Percentiles rank a stretch among this genome's conserved stretches.
These are phyloP conservation scores for Gambusia affinis DNA, from an alignment of 2,113 vertebrate genomes.

Conservation along the genomic window DNA sequence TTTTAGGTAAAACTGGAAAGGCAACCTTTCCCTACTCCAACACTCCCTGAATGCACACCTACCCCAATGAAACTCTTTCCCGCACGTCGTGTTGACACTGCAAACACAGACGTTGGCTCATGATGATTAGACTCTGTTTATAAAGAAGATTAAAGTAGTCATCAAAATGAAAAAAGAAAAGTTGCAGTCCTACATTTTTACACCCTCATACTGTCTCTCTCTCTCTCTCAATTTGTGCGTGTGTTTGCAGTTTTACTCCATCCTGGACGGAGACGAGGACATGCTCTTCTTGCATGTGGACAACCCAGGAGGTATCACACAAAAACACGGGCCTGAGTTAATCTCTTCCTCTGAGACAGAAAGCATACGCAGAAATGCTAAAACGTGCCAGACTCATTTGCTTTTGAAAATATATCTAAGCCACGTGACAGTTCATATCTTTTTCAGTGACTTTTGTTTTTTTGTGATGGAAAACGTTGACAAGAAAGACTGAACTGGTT, in stretches of 20 bases:
- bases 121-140: slow-evolving; percentile 45
- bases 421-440: not conserved
- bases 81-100: slow-evolving; percentile 56
- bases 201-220: slow-evolving; percentile 5
- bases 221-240: not conserved
- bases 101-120: slow-evolving; percentile 62
- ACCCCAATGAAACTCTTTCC: slow-evolving; percentile 25
- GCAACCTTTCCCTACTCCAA: slow-evolving; percentile 41
- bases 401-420: not conserved
- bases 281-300: slow-evolving; percentile 87
- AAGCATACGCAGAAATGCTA: not conserved
- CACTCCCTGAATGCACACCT: slow-evolving; percentile 28
- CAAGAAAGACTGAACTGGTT: slow-evolving; percentile 57
- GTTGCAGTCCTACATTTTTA: slow-evolving; percentile 10
- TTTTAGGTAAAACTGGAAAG: not conserved
- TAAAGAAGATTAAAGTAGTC: slow-evolving; percentile 29
- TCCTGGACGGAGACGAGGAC: slow-evolving; percentile 82
- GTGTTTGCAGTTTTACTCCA: slow-evolving; percentile 82
- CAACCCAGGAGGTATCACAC: slow-evolving; percentile 80
- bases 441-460: slow-evolving; percentile 31
- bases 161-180: slow-evolving; percentile 12
- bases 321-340: not conserved
- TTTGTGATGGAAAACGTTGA: slow-evolving; percentile 58
- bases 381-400: slow-evolving; percentile 15
- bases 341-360: not conserved